Evolutionary conservation across 64 coral and sea anemone species (phyloP), one percentile per base, ranked within the genome.

Genomic region (Porites lutea): DNA sequence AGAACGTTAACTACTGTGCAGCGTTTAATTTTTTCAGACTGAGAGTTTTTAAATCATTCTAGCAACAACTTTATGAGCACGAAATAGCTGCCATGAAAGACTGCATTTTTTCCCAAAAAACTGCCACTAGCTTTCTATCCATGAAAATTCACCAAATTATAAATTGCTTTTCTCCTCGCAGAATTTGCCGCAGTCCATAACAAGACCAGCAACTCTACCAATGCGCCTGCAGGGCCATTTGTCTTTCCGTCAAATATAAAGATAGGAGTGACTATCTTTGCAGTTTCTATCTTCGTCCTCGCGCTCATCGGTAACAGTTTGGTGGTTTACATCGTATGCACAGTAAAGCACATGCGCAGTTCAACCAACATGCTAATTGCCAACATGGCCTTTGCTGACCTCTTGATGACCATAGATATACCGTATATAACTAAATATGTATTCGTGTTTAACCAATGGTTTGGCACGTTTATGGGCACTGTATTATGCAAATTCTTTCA

Each of bases 341-440:
- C 92, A 50, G 79, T 87, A 67, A 89, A 73, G 18, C 87, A 94
- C 78, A 94, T 94, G 92, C 76, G 87, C 77, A 94, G 69, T 43
- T 79, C 92, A 6, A 94, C 87, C 44, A 94, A 94, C 75, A 89
- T 72, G 52, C 78, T 94, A 1, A 94, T 94, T 46, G 92, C 86
- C 18, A 94, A 94, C 54, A 94, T 94, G 92, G 86, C 92, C 9
- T 3, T 94, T 18, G 92, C 92, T 5, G 92, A 94, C 55, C 92
- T 94, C 13, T 62, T 83, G 14, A 89, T 94, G 48, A 83, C 86
- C 60, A 51, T 94, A 21, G 92, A 94, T 52, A 74, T 94, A 6
- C 92, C 92, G 7, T 94, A 94, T 14, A 79, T 94, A 14, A 20
- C 89, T 7, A 94, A 94, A 75, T 94, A 87, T 86, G 21, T 58